phyloP scores from a whole-genome alignment of 2,113 vertebrate species.

The Tylochromis polylepis region DNA sequence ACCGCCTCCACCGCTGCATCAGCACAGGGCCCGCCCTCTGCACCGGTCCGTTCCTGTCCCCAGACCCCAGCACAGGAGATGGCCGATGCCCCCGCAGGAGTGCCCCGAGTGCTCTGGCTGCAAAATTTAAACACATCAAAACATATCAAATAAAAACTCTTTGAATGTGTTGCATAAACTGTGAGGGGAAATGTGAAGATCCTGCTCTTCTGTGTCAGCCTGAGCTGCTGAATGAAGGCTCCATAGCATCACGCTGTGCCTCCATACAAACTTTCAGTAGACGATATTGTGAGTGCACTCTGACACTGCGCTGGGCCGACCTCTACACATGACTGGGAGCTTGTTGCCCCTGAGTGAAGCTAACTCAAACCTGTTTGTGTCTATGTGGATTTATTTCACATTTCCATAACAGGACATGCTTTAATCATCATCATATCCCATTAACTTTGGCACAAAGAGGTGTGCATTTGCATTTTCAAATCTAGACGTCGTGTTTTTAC shows the following conservation, averaged over 20 bases:
- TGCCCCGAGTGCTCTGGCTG: too few relatives aligned
- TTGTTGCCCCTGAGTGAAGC: neutral
- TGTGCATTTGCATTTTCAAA: neutral
- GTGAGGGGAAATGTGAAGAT: neutral
- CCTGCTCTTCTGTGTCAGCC: neutral
- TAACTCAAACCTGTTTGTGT: neutral
- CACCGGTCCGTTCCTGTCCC: too few relatives aligned
- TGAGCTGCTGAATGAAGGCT: neutral
- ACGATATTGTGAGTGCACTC: neutral
- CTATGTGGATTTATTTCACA: fast-evolving
- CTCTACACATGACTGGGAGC: neutral
- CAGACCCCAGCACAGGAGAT: too few relatives aligned
- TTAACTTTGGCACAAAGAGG: fast-evolving
- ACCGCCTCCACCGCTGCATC: too few relatives aligned
- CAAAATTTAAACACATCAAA: neutral
- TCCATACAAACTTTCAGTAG: fast-evolving
- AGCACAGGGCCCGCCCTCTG: too few relatives aligned
- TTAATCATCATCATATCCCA: neutral
- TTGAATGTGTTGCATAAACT: fast-evolving
- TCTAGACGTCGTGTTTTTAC: fast-evolving
- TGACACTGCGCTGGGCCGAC: neutral
- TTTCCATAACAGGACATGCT: neutral
- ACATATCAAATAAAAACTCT: neutral
- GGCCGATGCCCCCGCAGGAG: too few relatives aligned
- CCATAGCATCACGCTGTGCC: neutral